phyloP scores from a whole-genome alignment of 2,113 vertebrate genomes.

The Perca flavescens region DNA sequence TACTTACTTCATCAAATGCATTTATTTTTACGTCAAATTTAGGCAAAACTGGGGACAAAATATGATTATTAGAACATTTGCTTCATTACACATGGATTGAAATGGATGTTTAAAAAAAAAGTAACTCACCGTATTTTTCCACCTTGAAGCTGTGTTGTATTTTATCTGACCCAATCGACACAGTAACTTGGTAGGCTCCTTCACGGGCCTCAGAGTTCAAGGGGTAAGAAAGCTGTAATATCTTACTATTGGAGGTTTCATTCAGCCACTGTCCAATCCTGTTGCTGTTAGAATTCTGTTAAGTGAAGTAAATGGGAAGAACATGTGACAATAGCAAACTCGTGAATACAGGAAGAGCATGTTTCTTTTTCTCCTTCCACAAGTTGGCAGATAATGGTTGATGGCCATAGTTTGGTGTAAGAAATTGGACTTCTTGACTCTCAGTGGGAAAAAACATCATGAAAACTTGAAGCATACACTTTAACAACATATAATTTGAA shows the following conservation, averaged over 20 bases:
- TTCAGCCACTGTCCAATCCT: conserved; percentile 81
- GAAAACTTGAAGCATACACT: too few species aligned
- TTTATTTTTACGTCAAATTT: conserved; percentile 75
- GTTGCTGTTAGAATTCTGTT: conserved; percentile 68
- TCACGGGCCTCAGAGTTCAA: conserved; percentile 77
- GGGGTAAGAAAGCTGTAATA: conserved; percentile 75
- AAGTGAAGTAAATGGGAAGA: background rate
- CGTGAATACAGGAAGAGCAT: background rate
- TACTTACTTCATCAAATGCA: conserved; percentile 35
- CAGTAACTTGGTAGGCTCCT: conserved; percentile 65
- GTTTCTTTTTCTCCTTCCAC: background rate
- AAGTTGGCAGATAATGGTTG: background rate
- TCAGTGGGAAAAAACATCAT: background rate
- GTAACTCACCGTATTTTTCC: conserved; percentile 78
- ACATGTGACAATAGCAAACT: background rate
- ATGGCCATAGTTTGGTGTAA: too few species aligned
- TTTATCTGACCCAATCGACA: background rate
- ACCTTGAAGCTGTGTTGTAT: conserved; percentile 71
- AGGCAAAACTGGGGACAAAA: conserved; percentile 73
- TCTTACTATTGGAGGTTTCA: conserved; percentile 52
- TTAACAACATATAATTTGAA: too few species aligned
- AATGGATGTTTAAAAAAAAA: background rate
- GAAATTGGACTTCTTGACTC: too few species aligned
- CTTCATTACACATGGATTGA: background rate
- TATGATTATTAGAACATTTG: background rate